Evolutionary conservation across 2,888 invertebrate genomes (phyloP), one percentile per base, ranked within the genome.

Genomic region (Cataglyphis cursor): DNA sequence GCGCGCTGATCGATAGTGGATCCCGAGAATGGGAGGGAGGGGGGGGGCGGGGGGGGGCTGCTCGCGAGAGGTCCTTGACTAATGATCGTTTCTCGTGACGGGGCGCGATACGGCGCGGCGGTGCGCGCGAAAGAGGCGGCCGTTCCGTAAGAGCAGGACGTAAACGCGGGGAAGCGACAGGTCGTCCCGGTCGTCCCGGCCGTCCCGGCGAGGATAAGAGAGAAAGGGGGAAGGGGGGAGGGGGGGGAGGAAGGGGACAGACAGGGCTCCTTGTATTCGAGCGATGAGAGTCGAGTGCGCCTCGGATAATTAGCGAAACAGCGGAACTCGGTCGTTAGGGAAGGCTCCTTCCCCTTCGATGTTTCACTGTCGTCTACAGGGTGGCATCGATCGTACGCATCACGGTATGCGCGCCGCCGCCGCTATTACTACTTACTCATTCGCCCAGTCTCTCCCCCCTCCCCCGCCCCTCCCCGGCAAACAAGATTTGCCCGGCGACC

Each of bases 241-340:
- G 31, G 31, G 28, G 28, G 12, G 59, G 64, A 41, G 54, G 54
- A 24, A 81, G 38, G 68, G 54, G 66, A 51, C 1, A 48, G 12
- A 21, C 5, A 54, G 15, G 12, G 51, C n/a, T n/a, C n/a, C n/a
- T n/a, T n/a, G 61, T 78, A 62, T 78, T 84, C 84, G 80, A 84
- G 66, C 76, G 73, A 80, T 64, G 80, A 83, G 87, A 85, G 24
- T 88, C 80, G 82, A 82, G 84, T 89, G 87, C 90, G 88, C 82
- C 86, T 66, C 88, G 90, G 87, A 90, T 92, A 92, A 92, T 92
- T 92, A 92, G 91, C 88, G 90, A 91, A 92, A 92, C 90, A 92
- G 90, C 88, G 91, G 92, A 91, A 92, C 89, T 91, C 73, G 87
- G 84, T 89, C 90, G 89, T 92, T 92, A 90, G 85, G 24, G 24